Base-by-base conservation (phyloP, 2,888 invertebrate species). In the Litoditis marina region DNA sequence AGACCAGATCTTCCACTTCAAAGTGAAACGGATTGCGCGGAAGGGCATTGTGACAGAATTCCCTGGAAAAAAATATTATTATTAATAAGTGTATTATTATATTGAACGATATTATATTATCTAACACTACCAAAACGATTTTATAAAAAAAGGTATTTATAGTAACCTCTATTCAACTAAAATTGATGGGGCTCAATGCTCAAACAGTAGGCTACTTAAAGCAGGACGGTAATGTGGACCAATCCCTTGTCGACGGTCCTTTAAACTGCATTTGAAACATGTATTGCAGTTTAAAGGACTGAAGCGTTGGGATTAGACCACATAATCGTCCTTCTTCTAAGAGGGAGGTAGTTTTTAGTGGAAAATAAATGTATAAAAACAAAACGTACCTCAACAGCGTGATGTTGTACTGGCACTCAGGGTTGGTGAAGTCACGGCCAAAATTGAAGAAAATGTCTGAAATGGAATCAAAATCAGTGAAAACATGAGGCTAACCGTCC, bases 391-490 rank as follows among this genome's bases (percentile, higher is more conserved):
- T 75, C 22, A 85, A 76, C 46, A 84, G 74, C 39, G 82, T 79
- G 22, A 85, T 73, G 71, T 85, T 85, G 77, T 84, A 85, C 50
- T 85, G 75, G 25, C 85, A 85, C 70, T 85, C 85, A 4, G 83
- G 83, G 11, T 85, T 83, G 4, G 83, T 83, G 36, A 84, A 79
- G 54, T 78, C 78, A 36, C 84, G 83, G n/a, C n/a, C n/a, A n/a
- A n/a, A n/a, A 68, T 83, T 83, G 63, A 85, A 78, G 63, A 82
- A 83, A 13, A 85, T 83, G 67, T 84, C 85, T 85, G 80, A 25
- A 36, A 39, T 52, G 7, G 16, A 47, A 47, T 47, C n/a, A n/a
- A n/a, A n/a, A n/a, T n/a, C n/a, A 8, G 47, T 47, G 19, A 19
- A 47, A 47, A 31, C 2, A 25, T 19, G 19, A 11, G 25, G 27